Evolutionary conservation across 1,140 invertebrate species (phyloP).

Genomic region (Orussus abietinus): DNA sequence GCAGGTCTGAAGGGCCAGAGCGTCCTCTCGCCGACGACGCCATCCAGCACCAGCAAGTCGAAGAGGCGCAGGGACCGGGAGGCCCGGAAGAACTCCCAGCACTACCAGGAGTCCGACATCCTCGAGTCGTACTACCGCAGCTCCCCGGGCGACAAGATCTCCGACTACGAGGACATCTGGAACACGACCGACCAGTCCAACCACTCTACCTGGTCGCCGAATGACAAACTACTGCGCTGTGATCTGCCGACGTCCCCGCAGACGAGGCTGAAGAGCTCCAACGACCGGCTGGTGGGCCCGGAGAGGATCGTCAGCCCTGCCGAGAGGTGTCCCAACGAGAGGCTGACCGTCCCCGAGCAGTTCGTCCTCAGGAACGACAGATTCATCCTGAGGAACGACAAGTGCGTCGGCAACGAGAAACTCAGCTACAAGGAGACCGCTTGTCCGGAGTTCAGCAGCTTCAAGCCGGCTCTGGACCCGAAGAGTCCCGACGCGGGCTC

Average conservation of each 20-base stretch:
- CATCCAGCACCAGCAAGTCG: slow-evolving; percentile 45
- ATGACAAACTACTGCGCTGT: slow-evolving; percentile 44
- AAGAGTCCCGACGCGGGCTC: slow-evolving; percentile 32
- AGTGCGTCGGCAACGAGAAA: slow-evolving; percentile 46
- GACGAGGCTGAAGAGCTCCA: slow-evolving; percentile 26
- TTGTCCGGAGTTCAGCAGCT: slow-evolving; percentile 48
- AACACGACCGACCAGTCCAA: slow-evolving; percentile 54
- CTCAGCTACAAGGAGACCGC: slow-evolving; percentile 43
- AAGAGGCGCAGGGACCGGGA: slow-evolving; percentile 45
- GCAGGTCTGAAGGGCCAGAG: slow-evolving; percentile 29
- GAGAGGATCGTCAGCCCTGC: slow-evolving; percentile 24
- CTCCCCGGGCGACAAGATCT: slow-evolving; percentile 84
- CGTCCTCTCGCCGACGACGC: slow-evolving; percentile 44
- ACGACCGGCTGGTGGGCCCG: slow-evolving; percentile 23
- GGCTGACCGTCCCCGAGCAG: slow-evolving; percentile 18
- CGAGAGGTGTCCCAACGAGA: slow-evolving; percentile 35
- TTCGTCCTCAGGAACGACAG: slow-evolving; percentile 34
- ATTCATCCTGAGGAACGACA: slow-evolving; percentile 52
- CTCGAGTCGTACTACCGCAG: slow-evolving; percentile 84
- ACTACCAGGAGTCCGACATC: slow-evolving; percentile 78
- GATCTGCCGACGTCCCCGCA: slow-evolving; percentile 13
- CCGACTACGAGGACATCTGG: slow-evolving; percentile 95
- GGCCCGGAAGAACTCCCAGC: slow-evolving; percentile 54
- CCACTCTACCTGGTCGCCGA: slow-evolving; percentile 56
- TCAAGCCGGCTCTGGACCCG: slow-evolving; percentile 41